These are phyloP conservation scores for Pavo muticus DNA, from an alignment of 2,113 vertebrate genomes.

Conservation along the genomic window DNA sequence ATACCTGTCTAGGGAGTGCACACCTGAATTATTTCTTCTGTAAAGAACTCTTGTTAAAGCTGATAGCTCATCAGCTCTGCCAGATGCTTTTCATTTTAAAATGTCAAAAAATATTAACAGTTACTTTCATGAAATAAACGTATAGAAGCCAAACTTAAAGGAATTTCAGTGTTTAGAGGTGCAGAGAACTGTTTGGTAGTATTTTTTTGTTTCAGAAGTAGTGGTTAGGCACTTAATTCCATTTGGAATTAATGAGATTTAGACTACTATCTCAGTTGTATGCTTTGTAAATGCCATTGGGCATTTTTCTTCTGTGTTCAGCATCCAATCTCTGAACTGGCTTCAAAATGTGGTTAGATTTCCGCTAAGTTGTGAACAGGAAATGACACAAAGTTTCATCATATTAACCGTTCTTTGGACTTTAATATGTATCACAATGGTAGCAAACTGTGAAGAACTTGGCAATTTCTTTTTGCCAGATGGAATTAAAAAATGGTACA, in stretches of 20 bases:
- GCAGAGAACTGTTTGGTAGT: background rate
- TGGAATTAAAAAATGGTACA: background rate
- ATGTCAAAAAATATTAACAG: background rate
- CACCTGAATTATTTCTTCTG: background rate
- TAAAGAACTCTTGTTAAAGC: background rate
- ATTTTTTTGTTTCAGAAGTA: background rate
- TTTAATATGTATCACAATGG: background rate
- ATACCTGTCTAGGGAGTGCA: background rate
- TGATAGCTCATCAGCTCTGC: background rate
- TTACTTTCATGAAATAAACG: background rate
- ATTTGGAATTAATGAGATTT: background rate
- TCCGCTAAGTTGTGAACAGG: background rate
- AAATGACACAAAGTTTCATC: slow-evolving; percentile 17
- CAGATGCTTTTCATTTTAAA: background rate
- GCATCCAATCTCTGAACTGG: background rate
- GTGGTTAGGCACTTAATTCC: background rate
- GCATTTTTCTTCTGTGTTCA: background rate
- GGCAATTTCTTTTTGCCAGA: background rate
- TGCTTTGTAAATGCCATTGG: background rate
- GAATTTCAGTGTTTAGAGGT: background rate
- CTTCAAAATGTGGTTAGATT: background rate
- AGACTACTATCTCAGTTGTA: background rate
- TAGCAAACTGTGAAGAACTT: background rate
- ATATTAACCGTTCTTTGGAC: background rate
- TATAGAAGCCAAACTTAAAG: background rate